Conservation (phyloP, 2,888 invertebrate genomes). For the Amphiduros pacificus region DNA sequence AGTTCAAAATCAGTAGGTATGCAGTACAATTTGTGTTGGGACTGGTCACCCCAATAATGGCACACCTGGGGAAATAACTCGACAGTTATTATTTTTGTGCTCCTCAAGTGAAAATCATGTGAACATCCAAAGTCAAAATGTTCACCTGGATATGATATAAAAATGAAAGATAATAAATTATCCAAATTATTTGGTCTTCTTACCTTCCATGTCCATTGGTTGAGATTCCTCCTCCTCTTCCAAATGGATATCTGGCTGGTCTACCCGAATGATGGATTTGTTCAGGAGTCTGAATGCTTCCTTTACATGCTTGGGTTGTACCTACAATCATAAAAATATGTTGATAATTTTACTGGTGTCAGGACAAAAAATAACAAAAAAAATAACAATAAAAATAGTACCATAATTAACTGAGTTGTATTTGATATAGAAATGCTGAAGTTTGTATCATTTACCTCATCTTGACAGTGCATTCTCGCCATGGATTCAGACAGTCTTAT, state of each 20-base stretch:
- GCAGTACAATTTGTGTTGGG: too few relatives aligned
- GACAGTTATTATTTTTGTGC: too few relatives aligned
- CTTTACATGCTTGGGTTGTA: constrained; percentile 82
- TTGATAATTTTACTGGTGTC: neutral
- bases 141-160: too few relatives aligned
- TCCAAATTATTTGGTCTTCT: too few relatives aligned
- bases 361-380: neutral
- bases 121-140: too few relatives aligned
- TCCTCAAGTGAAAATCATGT: too few relatives aligned
- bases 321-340: constrained; percentile 57
- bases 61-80: too few relatives aligned
- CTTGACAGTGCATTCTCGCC: constrained; percentile 93
- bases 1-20: too few relatives aligned
- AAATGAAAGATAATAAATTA: too few relatives aligned
- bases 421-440: neutral
- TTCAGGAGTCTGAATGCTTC: constrained; percentile 89
- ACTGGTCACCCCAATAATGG: too few relatives aligned
- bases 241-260: constrained; percentile 94
- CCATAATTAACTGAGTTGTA: neutral
- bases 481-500: constrained; percentile 94
- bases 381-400: neutral
- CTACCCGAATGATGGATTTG: constrained; percentile 95
- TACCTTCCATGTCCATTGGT: constrained; percentile 27
- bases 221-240: constrained; percentile 70
- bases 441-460: constrained; percentile 65